Base-by-base conservation (phyloP, 2,113 vertebrate species). In the human region DNA sequence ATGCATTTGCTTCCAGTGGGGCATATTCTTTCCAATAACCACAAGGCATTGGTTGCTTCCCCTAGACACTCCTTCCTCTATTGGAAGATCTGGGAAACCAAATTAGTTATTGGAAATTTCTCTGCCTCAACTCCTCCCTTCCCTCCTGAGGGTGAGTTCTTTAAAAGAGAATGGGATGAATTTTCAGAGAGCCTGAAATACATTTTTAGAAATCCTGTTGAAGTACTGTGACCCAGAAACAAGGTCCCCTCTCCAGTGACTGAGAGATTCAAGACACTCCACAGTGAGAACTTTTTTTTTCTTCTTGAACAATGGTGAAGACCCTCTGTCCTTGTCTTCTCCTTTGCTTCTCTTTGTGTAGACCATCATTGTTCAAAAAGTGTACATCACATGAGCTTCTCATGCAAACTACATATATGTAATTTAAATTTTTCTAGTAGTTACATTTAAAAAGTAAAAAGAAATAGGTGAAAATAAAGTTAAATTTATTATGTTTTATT, bases 381-480 rank as follows among this genome's bases (percentile, higher is more conserved):
- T 78, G 52, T 48, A 45, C 40, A 30, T 8, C 92, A 55, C 7
- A 16, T 40, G 30, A 91, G 2, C 10, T 57, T 87, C 55, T 59
- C 61, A 50, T 30, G 20, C 2, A 40, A 93, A 17, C 55, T 80
- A 38, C 6, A 35, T 70, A 14, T n/a, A 81, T 64, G 27, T n/a
- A 70, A 17, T 57, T 61, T 59, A 57, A 79, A 59, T 12, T 82
- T 40, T 91, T 89, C 81, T 84, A 80, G 48, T 73, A 59, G 18
- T 45, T 52, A 43, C 45, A 73, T 79, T 92, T 52, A 38, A 93
- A 90, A 96, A 52, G 32, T 61, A 81, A 92, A 68, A 92, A 81
- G 22, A 73, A 93, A 35, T 2, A 8, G 35, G 20, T 79, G 20
- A 95, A 90, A 50, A 87, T 70, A 70, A 80, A 84, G 25, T 43